Percentiles rank a stretch among this genome's conserved stretches.
phyloP scores from a whole-genome alignment of 2,888 invertebrate genomes.

The Hoplodrina ambigua region DNA sequence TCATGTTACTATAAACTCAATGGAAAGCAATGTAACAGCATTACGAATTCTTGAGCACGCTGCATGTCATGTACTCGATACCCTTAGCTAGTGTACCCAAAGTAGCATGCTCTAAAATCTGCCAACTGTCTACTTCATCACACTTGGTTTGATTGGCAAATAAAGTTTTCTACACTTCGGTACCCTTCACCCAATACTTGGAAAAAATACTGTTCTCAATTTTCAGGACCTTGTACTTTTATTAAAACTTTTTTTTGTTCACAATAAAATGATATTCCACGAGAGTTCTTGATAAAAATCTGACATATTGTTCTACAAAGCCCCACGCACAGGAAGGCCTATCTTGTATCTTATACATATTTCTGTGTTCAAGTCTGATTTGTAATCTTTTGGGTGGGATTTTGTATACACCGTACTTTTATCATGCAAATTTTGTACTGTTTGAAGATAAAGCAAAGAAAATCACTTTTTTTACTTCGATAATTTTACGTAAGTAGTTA shows the following conservation, averaged over 20 bases:
- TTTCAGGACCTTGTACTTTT: conserved; percentile 53
- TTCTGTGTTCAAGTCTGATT: conserved; percentile 25
- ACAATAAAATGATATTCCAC: conserved; percentile 41
- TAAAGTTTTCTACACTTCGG: conserved; percentile 39
- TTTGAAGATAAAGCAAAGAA: conserved; percentile 51
- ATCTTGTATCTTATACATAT: conserved; percentile 11
- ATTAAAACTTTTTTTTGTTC: conserved; percentile 35
- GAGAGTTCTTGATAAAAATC: conserved; percentile 37
- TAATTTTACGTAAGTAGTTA: conserved; percentile 52
- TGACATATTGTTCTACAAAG: conserved; percentile 55
- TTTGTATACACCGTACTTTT: conserved; percentile 55
- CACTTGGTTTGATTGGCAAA: conserved; percentile 52
- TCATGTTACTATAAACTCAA: conserved; percentile 41
- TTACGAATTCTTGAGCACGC: conserved; percentile 75
- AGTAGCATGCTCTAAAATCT: conserved; percentile 61
- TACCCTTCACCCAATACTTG: conserved; percentile 43
- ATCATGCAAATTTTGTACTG: conserved; percentile 52
- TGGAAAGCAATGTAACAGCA: conserved; percentile 80
- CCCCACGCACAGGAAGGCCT: conserved; percentile 47
- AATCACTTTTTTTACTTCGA: conserved; percentile 55
- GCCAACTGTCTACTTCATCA: conserved; percentile 55
- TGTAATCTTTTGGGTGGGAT: conserved; percentile 49
- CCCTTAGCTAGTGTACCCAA: conserved; percentile 47
- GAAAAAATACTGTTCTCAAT: conserved; percentile 47
- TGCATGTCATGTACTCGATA: conserved; percentile 72